phyloP scores from a whole-genome alignment of 2,113 vertebrate species.

The Cyanoderma ruficeps region DNA sequence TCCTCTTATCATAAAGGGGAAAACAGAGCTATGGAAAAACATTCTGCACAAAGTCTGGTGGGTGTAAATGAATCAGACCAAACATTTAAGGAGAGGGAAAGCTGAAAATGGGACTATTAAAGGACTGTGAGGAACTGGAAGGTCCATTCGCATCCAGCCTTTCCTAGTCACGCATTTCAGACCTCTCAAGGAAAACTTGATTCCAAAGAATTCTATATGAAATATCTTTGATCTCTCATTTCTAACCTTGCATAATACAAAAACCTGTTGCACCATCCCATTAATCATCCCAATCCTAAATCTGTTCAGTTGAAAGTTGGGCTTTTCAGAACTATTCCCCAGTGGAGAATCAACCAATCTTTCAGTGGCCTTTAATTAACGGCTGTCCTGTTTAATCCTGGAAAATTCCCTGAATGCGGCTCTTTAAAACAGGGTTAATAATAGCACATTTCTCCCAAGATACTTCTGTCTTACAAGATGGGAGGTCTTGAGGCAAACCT shows the following conservation, averaged over 20 bases:
- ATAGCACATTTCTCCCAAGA: background rate
- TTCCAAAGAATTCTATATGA: background rate
- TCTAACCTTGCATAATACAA: background rate
- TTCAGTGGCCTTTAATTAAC: background rate
- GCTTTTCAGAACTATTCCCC: background rate
- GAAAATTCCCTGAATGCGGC: background rate
- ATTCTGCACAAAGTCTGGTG: background rate
- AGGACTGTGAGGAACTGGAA: background rate
- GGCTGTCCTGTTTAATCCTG: background rate
- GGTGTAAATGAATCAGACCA: background rate
- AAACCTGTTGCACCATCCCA: background rate
- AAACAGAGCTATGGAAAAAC: background rate
- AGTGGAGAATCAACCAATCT: background rate
- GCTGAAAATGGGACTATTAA: background rate
- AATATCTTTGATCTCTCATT: background rate
- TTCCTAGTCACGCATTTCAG: background rate
- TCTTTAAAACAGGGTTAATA: background rate
- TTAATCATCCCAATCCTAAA: background rate
- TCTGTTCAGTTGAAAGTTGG: background rate
- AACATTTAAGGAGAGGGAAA: background rate
- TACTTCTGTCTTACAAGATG: background rate
- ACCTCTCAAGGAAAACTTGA: background rate
- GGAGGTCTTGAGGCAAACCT: background rate
- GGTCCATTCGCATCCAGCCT: background rate
- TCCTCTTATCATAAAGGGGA: background rate